These are phyloP conservation scores for Amniataba percoides DNA, from an alignment of 2,797 vertebrate species.

Conservation along the genomic window DNA sequence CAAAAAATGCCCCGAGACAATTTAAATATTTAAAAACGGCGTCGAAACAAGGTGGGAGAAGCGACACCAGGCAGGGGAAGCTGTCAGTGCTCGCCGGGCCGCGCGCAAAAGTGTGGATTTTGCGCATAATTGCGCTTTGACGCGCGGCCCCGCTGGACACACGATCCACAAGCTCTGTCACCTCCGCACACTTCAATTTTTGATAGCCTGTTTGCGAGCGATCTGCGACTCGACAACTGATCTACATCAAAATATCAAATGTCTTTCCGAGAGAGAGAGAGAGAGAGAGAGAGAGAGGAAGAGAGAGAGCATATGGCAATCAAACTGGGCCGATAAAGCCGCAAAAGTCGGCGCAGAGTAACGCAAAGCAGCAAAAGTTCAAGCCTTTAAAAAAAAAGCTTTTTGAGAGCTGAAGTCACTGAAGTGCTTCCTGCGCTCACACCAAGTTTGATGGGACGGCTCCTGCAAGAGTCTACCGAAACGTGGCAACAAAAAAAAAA, in stretches of 20 bases:
- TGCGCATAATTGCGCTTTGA: slow-evolving; percentile 50
- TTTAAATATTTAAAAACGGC: too few relatives aligned
- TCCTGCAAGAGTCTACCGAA: slow-evolving; percentile 76
- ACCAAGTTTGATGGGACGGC: slow-evolving; percentile 61
- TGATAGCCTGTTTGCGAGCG: slow-evolving; percentile 27
- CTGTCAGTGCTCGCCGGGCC: too few relatives aligned
- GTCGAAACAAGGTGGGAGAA: too few relatives aligned
- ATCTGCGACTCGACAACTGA: slow-evolving; percentile 54
- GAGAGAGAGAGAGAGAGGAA: slow-evolving; percentile 1
- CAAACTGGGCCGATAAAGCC: slow-evolving; percentile 2
- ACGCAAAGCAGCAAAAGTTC: slow-evolving; percentile 33
- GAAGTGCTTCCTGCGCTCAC: slow-evolving; percentile 49
- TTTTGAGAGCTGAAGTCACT: slow-evolving; percentile 32
- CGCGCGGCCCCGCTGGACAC: slow-evolving; percentile 31
- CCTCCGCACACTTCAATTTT: slow-evolving; percentile 40
- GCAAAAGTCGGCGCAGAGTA: not conserved
- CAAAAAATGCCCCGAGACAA: too few relatives aligned
- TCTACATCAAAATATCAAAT: slow-evolving; percentile 60
- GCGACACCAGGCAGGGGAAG: too few relatives aligned
- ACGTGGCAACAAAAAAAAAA: slow-evolving; percentile 84
- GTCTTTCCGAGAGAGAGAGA: slow-evolving; percentile 33
- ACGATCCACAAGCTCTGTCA: not conserved
- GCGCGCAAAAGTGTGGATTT: slow-evolving; percentile 22
- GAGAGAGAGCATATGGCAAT: slow-evolving; percentile 20
- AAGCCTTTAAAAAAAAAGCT: slow-evolving; percentile 18